Conservation (phyloP, 2,113 vertebrate species). For the Hyaena hyaena region DNA sequence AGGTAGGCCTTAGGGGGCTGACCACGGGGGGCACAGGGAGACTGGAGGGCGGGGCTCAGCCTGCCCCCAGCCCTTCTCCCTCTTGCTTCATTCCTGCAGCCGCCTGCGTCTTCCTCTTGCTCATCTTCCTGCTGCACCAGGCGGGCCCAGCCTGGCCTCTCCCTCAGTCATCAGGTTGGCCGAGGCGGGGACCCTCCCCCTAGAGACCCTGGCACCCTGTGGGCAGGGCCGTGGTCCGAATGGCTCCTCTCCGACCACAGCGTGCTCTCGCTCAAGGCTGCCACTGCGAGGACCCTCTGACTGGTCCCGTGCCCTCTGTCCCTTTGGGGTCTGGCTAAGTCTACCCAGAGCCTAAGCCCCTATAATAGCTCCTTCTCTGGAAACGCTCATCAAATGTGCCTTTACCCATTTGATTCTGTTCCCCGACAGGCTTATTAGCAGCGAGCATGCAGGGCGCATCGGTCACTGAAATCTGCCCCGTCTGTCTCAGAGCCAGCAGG, state of each 20-base stretch:
- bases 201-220: fast-evolving
- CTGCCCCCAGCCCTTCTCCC: fast-evolving
- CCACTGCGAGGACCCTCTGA: fast-evolving
- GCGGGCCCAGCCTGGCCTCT: background rate
- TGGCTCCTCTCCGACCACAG: fast-evolving
- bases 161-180: background rate
- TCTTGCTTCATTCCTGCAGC: fast-evolving
- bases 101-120: fast-evolving
- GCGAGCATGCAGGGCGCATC: fast-evolving
- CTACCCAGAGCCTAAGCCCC: fast-evolving
- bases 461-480: fast-evolving
- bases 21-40: fast-evolving
- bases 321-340: background rate
- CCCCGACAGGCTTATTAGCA: fast-evolving
- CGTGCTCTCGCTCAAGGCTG: fast-evolving
- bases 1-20: background rate
- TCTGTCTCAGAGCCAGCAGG: fast-evolving
- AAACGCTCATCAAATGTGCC: fast-evolving
- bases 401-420: fast-evolving
- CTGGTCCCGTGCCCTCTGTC: too few species aligned
- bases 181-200: fast-evolving
- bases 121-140: too few species aligned
- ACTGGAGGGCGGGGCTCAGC: too few species aligned
- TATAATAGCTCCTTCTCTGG: background rate
- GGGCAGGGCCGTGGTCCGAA: fast-evolving